These are phyloP conservation scores for Heliconius nattereri DNA, from an alignment of 1,140 invertebrate genomes.

Conservation along the genomic window DNA sequence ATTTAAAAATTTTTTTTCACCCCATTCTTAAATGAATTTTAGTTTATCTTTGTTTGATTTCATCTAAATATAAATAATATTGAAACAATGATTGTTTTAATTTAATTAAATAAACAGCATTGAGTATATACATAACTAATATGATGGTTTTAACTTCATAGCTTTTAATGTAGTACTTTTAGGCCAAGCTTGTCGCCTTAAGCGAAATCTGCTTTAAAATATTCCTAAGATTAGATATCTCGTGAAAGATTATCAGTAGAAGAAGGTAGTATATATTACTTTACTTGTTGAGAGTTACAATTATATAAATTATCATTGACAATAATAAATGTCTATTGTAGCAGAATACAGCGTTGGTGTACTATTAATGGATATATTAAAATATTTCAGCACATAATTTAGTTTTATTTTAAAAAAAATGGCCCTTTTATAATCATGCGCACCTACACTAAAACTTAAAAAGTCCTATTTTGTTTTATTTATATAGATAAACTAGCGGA, in stretches of 20 bases:
- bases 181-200: neutral
- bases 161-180: neutral
- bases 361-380: neutral
- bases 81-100: too few species aligned
- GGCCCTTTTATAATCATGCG: neutral
- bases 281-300: constrained; percentile 19
- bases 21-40: too few species aligned
- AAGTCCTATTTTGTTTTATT: too few species aligned
- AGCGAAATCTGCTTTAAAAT: neutral
- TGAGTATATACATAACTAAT: too few species aligned
- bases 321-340: constrained; percentile 64
- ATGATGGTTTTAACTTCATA: neutral
- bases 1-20: neutral
- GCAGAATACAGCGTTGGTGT: constrained; percentile 28
- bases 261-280: constrained; percentile 9
- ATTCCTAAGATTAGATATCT: neutral
- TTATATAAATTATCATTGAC: constrained; percentile 48
- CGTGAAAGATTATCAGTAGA: neutral
- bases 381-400: neutral
- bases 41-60: neutral
- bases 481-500: too few species aligned
- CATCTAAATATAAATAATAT: too few species aligned
- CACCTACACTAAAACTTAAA: too few species aligned
- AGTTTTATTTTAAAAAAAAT: neutral
- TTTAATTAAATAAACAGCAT: too few species aligned